Evolutionary conservation across 2,797 vertebrate species (phyloP).

Genomic region (Sylvilagus floridanus): DNA sequence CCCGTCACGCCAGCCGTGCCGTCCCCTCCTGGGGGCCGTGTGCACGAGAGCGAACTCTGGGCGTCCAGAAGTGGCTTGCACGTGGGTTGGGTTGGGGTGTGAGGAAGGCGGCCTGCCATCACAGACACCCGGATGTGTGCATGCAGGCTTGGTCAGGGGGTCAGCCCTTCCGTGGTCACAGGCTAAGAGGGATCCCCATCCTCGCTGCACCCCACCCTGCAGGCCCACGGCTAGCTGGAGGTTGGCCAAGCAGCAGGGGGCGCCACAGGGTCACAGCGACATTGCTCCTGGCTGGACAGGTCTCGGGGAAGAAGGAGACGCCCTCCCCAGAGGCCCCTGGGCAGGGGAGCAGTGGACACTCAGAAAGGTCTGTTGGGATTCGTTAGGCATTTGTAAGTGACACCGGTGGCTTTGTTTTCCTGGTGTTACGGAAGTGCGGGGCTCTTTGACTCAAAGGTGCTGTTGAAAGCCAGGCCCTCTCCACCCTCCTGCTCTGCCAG

Average conservation of each 20-base stretch:
- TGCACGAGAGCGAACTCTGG: fast-evolving
- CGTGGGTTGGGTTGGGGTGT: neutral
- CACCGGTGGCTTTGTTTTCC: neutral
- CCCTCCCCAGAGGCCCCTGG: neutral
- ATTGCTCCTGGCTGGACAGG: neutral
- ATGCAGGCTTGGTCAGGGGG: no score
- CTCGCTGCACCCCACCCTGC: neutral
- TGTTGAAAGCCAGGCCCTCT: neutral
- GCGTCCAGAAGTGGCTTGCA: neutral
- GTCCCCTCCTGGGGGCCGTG: neutral
- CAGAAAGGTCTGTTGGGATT: neutral
- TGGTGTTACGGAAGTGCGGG: neutral
- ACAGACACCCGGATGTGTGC: fast-evolving
- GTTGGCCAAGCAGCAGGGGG: neutral
- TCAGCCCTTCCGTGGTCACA: neutral
- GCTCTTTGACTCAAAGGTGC: neutral
- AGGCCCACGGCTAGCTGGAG: neutral
- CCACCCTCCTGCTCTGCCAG: neutral
- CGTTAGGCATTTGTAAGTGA: neutral
- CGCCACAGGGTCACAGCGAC: neutral
- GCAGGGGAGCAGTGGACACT: neutral
- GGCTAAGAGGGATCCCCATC: neutral
- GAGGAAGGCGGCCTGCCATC: neutral
- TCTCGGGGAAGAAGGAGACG: neutral
- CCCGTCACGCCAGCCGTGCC: neutral